A percentile compares a stretch with the other conserved stretches of the same genome.
Evolutionary conservation across 2,888 invertebrate genomes (phyloP).

Genomic region (Dicranocentrus wangi): DNA sequence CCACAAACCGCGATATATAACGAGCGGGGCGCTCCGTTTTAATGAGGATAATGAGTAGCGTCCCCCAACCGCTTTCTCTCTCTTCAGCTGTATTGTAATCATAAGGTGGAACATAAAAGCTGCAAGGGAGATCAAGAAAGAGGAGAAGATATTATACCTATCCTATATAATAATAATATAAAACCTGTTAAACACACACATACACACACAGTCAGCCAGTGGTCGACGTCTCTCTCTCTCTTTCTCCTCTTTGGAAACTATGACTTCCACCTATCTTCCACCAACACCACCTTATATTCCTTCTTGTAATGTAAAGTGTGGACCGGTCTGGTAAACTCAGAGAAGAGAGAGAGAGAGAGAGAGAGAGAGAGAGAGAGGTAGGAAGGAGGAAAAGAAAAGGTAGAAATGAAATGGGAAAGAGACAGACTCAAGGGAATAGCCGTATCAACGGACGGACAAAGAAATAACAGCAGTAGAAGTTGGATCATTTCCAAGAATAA

Average conservation of each 20-base stretch:
- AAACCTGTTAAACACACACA: too few species aligned
- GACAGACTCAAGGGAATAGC: not conserved
- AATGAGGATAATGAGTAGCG: conserved; percentile 16
- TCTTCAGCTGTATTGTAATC: not conserved
- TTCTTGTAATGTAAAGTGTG: too few species aligned
- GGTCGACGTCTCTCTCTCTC: too few species aligned
- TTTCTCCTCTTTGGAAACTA: too few species aligned
- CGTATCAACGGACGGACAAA: not conserved
- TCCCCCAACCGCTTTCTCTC: not conserved
- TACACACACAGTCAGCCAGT: too few species aligned
- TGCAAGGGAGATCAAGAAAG: too few species aligned
- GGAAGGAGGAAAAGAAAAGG: not conserved
- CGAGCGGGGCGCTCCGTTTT: not conserved
- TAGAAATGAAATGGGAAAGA: conserved; percentile 8
- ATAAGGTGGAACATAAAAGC: too few species aligned
- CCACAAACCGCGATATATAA: not conserved
- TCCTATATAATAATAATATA: too few species aligned
- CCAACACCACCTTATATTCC: too few species aligned
- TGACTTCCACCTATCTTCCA: too few species aligned
- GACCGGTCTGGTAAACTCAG: too few species aligned
- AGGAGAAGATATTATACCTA: too few species aligned
- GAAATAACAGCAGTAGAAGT: conserved; percentile 5
- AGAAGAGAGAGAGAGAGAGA: not conserved
- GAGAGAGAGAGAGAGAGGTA: not conserved
- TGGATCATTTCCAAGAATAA: conserved; percentile 34